A percentile compares a stretch with the other conserved stretches of the same genome.
phyloP scores from a whole-genome alignment of 2,797 vertebrate species.

The Acridotheres tristis region DNA sequence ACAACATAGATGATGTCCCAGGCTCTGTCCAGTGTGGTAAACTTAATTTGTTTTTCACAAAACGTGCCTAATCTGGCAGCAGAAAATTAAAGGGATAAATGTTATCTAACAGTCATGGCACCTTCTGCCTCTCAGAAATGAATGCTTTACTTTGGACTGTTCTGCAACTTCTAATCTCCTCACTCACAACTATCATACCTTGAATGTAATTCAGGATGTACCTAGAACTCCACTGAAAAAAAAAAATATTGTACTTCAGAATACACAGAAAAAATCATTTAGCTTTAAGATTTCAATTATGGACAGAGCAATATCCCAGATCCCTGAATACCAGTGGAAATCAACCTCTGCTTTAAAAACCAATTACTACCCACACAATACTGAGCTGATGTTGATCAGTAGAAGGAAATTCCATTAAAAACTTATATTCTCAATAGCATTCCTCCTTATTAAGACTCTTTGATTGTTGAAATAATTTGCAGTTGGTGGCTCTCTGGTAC shows the following conservation, averaged over 20 bases:
- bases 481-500: neutral
- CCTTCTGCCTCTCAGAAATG: neutral
- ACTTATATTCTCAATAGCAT: neutral
- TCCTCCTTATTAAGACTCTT: neutral
- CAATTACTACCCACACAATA: neutral
- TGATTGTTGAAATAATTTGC: constrained; percentile 9
- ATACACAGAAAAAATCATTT: neutral
- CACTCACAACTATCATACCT: neutral
- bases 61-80: neutral
- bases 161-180: neutral
- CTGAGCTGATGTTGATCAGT: neutral
- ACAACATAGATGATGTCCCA: neutral
- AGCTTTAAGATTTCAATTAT: neutral
- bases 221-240: neutral
- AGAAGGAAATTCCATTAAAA: constrained; percentile 5
- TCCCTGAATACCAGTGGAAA: neutral
- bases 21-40: neutral
- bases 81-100: neutral
- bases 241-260: neutral
- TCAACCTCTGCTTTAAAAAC: neutral
- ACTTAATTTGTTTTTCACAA: neutral
- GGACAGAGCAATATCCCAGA: neutral
- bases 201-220: neutral
- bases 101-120: neutral
- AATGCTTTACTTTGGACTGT: neutral